Conservation (phyloP, 1,140 invertebrate genomes). For the Tetramorium parvispinum region DNA sequence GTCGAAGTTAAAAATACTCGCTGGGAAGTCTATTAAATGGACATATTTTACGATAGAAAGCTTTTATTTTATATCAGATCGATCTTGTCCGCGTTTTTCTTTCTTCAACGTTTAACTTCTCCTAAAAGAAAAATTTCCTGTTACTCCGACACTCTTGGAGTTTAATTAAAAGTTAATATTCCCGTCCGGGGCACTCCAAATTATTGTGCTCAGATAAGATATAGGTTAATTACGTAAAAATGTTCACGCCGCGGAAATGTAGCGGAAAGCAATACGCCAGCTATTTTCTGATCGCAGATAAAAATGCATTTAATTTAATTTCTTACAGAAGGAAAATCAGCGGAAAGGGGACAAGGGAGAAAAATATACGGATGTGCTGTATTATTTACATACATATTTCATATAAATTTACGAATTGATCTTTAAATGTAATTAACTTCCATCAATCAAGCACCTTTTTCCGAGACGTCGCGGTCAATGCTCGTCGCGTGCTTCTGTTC, state of each 20-base stretch:
- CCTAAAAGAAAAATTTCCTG: constrained; percentile 32
- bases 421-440: neutral
- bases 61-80: constrained; percentile 1
- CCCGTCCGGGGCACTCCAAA: constrained; percentile 38
- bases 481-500: neutral
- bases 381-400: neutral
- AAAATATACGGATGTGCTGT: neutral
- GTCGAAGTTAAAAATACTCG: neutral
- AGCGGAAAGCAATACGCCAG: constrained; percentile 40
- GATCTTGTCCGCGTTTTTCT: neutral
- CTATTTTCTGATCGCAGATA: constrained; percentile 30
- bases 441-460: neutral
- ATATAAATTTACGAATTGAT: neutral
- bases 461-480: neutral
- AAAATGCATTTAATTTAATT: constrained; percentile 1
- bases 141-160: neutral
- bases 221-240: constrained; percentile 62
- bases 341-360: neutral
- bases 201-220: constrained; percentile 59
- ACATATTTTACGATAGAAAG: constrained; percentile 27
- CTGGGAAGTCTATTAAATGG: neutral
- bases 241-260: constrained; percentile 45
- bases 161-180: constrained; percentile 69
- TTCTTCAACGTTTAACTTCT: constrained; percentile 31
- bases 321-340: neutral